A percentile compares a stretch with the other conserved stretches of the same genome.
phyloP scores from a whole-genome alignment of 2,888 invertebrate genomes.

The Coecobrya sp. region DNA sequence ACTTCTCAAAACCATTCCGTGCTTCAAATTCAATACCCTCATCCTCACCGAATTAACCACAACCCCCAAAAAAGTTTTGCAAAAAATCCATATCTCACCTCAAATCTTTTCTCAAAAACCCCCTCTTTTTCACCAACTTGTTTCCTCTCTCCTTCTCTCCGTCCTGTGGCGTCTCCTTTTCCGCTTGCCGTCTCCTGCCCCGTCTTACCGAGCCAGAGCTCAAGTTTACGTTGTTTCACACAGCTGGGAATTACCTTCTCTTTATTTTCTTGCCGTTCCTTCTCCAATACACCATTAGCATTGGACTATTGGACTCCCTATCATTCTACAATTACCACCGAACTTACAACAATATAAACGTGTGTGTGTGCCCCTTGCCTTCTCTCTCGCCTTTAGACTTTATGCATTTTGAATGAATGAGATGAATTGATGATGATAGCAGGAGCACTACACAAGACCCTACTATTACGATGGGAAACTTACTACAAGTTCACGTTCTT shows the following conservation, averaged over 20 bases:
- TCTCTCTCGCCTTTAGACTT: background rate
- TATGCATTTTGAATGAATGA: slow-evolving; percentile 36
- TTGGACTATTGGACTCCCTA: slow-evolving; percentile 8
- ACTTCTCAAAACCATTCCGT: too few relatives aligned
- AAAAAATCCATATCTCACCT: too few relatives aligned
- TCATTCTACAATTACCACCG: background rate
- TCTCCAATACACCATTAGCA: background rate
- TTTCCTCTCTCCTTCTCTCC: too few relatives aligned
- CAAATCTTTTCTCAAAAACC: too few relatives aligned
- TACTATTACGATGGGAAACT: too few relatives aligned
- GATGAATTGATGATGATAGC: slow-evolving; percentile 28
- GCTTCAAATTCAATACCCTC: too few relatives aligned
- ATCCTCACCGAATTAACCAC: too few relatives aligned
- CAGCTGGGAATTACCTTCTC: slow-evolving; percentile 56
- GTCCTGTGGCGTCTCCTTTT: too few relatives aligned
- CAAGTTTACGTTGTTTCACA: slow-evolving; percentile 10
- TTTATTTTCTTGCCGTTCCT: slow-evolving; percentile 10
- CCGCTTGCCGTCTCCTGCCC: too few relatives aligned
- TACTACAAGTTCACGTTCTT: slow-evolving; percentile 30
- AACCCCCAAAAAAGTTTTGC: too few relatives aligned
- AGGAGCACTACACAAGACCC: background rate
- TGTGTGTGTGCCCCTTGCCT: background rate
- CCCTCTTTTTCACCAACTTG: too few relatives aligned
- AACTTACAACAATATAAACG: background rate
- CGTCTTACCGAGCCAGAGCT: too few relatives aligned